Evolutionary conservation across 92 coral and sea anemone species (phyloP), one percentile per base, ranked within the genome.

Genomic region (Palythoa heliodiscus): DNA sequence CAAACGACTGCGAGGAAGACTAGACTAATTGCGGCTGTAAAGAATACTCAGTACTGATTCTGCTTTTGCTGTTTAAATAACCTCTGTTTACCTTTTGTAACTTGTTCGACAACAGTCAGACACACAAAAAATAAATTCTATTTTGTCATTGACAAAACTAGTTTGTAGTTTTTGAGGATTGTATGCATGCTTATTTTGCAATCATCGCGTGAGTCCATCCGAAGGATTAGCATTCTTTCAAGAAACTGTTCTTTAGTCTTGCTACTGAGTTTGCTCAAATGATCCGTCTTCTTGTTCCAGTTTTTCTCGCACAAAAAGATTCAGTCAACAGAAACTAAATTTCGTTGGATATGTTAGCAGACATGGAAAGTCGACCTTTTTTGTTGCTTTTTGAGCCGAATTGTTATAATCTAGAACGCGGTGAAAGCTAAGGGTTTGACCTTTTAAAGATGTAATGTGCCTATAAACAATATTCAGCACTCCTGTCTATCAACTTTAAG

Each of bases 361-460:
- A 43, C 9, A 5, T 43, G 50, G 6, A 29, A 29, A 29, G 0
- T 43, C 73, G 37, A 25, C 40, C 5, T n/a, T 25, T 35, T n/a
- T 68, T 68, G 71, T 66, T 66, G 15, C n/a, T 20, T 66, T 66
- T 66, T 66, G 71, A 66, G 29, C 71, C 3, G 71, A 66, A 14
- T 3, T 14, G 17, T 19, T 8, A 20, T 14, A 14, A 57, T 57
- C 19, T 14, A 20, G 20, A 19, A 58, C 12, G 64, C 6, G 16
- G 64, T 58, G 20, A 58, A 58, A 15, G 20, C 16, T 58, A 14
- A 19, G 17, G 17, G 19, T 19, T 58, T 58, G 64, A 58, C 64
- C 64, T 19, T 58, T 58, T 19, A 58, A 58, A 58, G 12, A 58
- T 11, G 50, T 15, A 14, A 19, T 58, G 4, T 15, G 20, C 20